Conservation (phyloP, 1,140 invertebrate genomes). For the Branchinecta lindahli region DNA sequence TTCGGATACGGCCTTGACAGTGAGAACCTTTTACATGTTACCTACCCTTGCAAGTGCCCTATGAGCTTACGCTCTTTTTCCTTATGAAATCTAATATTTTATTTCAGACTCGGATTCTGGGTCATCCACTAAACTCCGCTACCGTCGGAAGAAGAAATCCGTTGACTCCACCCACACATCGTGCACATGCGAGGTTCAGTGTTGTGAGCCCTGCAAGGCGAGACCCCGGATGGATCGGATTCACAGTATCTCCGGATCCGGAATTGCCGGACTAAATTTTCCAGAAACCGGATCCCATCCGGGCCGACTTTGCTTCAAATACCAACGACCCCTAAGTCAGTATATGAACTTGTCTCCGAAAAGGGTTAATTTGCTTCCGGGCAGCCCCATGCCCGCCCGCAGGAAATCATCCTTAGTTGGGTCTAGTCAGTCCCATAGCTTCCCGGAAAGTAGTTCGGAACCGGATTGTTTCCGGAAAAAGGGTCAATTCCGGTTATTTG, state of each 20-base stretch:
- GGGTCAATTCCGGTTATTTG: neutral
- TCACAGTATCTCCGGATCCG: neutral
- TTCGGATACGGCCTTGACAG: too few relatives aligned
- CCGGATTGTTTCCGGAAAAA: neutral
- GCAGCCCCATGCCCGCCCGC: neutral
- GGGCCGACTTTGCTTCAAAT: neutral
- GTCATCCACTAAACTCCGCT: neutral
- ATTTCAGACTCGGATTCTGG: constrained; percentile 8
- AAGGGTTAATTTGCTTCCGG: neutral
- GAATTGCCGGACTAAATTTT: too few relatives aligned
- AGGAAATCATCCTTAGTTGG: neutral
- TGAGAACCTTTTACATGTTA: too few relatives aligned
- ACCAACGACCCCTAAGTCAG: neutral
- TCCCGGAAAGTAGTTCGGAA: neutral
- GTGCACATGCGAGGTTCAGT: neutral
- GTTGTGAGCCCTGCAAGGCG: neutral
- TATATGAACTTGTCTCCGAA: constrained; percentile 7
- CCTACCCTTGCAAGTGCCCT: too few relatives aligned
- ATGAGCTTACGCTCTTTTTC: too few relatives aligned
- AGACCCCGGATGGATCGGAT: neutral
- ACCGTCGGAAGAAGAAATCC: neutral
- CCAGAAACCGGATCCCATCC: neutral
- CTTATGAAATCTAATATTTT: neutral
- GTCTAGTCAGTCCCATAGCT: neutral
- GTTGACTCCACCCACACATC: neutral